Conservation (phyloP, 1,140 invertebrate species). For the Eciton burchellii region DNA sequence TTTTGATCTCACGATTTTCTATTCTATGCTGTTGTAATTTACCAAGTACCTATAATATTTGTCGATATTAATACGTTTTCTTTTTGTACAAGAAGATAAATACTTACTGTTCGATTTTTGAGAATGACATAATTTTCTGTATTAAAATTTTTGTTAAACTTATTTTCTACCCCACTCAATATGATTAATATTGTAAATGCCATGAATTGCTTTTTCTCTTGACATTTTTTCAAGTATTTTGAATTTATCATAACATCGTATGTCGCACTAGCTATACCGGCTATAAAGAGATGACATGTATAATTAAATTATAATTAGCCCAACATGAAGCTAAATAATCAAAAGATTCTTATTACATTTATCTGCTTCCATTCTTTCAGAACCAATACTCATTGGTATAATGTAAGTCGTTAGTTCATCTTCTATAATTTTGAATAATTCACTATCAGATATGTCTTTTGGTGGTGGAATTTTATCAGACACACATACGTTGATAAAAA, state of each 20-base stretch:
- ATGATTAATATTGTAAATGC: slow-evolving; percentile 80
- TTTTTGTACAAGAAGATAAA: slow-evolving; percentile 1
- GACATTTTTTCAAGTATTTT: slow-evolving; percentile 80
- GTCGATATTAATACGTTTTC: slow-evolving; percentile 10
- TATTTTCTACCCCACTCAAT: slow-evolving; percentile 77
- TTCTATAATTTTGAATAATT: slow-evolving; percentile 90
- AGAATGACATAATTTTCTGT: slow-evolving; percentile 85
- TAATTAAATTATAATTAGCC: not conserved
- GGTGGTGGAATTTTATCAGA: slow-evolving; percentile 92
- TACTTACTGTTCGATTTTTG: slow-evolving; percentile 87
- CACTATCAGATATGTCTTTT: slow-evolving; percentile 91
- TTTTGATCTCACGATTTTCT: slow-evolving; percentile 87
- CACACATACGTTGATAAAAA: slow-evolving; percentile 93
- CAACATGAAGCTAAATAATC: not conserved
- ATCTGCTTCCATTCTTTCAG: slow-evolving; percentile 91
- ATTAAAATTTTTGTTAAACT: slow-evolving; percentile 78
- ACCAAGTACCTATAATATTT: slow-evolving; percentile 86
- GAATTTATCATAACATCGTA: slow-evolving; percentile 83
- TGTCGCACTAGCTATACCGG: slow-evolving; percentile 73
- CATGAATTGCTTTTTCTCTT: slow-evolving; percentile 76
- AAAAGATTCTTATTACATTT: slow-evolving; percentile 84
- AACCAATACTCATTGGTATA: slow-evolving; percentile 95
- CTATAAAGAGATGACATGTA: slow-evolving; percentile 65
- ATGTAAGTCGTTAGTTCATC: slow-evolving; percentile 91
- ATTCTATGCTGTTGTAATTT: slow-evolving; percentile 90